phyloP scores from a whole-genome alignment of 2,113 vertebrate genomes.

The Eretmochelys imbricata region DNA sequence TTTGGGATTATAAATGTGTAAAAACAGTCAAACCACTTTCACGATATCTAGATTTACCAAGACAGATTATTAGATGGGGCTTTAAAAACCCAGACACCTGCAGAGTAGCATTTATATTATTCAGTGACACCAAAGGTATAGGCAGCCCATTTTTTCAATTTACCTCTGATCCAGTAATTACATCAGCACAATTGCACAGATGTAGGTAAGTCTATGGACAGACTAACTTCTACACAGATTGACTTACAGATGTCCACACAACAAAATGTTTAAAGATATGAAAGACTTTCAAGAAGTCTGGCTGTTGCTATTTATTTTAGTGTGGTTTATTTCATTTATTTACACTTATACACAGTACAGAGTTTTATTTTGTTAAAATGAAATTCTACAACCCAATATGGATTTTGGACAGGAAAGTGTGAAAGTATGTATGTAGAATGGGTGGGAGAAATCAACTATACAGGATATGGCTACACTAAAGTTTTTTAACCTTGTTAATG shows the following conservation, averaged over 20 bases:
- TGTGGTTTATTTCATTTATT: neutral
- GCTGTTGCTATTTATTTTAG: neutral
- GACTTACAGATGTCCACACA: neutral
- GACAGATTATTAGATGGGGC: neutral
- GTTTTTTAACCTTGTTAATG: neutral
- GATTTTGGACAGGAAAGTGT: neutral
- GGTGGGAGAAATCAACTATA: neutral
- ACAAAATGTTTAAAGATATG: neutral
- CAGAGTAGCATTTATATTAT: slow-evolving; percentile 24
- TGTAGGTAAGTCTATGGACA: neutral
- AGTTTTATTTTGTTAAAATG: neutral
- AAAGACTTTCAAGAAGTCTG: neutral
- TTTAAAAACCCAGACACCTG: neutral
- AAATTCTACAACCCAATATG: neutral
- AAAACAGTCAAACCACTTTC: neutral
- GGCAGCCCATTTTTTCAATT: neutral
- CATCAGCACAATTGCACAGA: neutral
- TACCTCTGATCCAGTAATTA: slow-evolving; percentile 25
- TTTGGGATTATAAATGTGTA: neutral
- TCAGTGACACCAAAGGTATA: neutral
- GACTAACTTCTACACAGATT: slow-evolving; percentile 12
- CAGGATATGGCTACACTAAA: neutral
- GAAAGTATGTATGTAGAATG: too few relatives aligned
- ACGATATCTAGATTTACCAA: neutral
- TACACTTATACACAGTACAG: neutral